Base-by-base conservation (phyloP, 2,888 invertebrate genomes). In the Phortica okadai region DNA sequence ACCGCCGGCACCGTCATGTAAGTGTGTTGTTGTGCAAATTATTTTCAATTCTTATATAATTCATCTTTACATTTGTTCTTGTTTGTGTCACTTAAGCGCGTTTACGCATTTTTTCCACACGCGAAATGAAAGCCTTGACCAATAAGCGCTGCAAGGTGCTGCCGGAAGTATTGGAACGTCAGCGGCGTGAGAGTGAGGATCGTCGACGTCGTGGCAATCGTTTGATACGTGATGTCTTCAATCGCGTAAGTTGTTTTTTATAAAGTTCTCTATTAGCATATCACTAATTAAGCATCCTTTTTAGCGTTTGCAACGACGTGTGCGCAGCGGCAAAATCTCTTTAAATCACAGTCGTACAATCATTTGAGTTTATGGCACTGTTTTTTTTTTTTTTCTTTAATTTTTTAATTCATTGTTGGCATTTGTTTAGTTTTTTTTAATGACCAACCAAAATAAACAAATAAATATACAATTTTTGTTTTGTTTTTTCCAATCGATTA, bases 181-280 rank as follows among this genome's bases (percentile, higher is more conserved):
- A 93, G 80, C 93, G 93, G 72, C 92, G 93, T 6, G 90, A 92
- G 25, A 93, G 92, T 75, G 93, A 94, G 81, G 93, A 95, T 83
- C 93, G 93, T 70, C 92, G 93, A 1, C 93, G 93, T 85, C 94
- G 93, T 82, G 94, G 95, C 8, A 96, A 96, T 92, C 93, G 95
- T 82, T 90, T 96, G 44, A 94, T 97, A 93, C 94, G 95, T 1
- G 94, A 94, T 89, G 93, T 96, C 77, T 97, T 96, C 90, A 95
- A 95, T 89, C 94, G 93, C 93, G 96, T 95, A 91, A 76, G 82
- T 80, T 11, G 10, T 6, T 11, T 3, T 3, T 58, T 58, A 58
- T 14, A 25, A 6, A 16, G 21, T 72, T 5, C 4, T 33, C 4
- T 16, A 58, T 7, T 10, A 33, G 21, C 6, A 59, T 33, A 10